phyloP scores from a whole-genome alignment of 2,888 invertebrate genomes.

The Ptychoptera contaminata region DNA sequence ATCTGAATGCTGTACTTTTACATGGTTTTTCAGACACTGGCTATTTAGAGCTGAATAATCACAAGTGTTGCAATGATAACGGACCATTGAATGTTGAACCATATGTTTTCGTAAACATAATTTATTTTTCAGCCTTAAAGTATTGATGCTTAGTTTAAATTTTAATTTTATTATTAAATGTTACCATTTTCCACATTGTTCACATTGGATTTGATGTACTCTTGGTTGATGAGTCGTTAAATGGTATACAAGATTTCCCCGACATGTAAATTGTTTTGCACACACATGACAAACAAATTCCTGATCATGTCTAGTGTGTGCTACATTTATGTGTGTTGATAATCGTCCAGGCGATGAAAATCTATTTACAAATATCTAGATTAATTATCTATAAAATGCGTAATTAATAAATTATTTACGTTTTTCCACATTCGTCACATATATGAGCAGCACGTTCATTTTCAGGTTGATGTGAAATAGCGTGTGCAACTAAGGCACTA shows the following conservation, averaged over 20 bases:
- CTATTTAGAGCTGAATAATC: conserved; percentile 11
- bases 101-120: conserved; percentile 13
- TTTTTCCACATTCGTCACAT: conserved; percentile 14
- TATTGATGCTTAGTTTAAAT: background rate
- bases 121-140: conserved; percentile 13
- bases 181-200: conserved; percentile 12
- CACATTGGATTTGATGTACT: conserved; percentile 13
- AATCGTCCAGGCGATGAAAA: conserved; percentile 10
- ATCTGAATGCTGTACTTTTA: conserved; percentile 11
- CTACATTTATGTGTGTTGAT: conserved; percentile 10
- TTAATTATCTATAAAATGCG: conserved; percentile 3
- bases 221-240: conserved; percentile 13
- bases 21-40: conserved; percentile 12
- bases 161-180: background rate
- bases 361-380: conserved; percentile 1
- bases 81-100: conserved; percentile 10
- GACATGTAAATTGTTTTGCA: conserved; percentile 12
- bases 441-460: conserved; percentile 10
- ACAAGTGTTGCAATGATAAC: conserved; percentile 10
- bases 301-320: conserved; percentile 9
- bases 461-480: conserved; percentile 12
- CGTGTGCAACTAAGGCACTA: conserved; percentile 11
- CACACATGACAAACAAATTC: conserved; percentile 13
- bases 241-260: conserved; percentile 13
- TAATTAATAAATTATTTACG: conserved; percentile 6